Percentiles rank a stretch among this genome's conserved stretches.
phyloP scores from a whole-genome alignment of 2,113 vertebrate species.

The Prionailurus bengalensis region DNA sequence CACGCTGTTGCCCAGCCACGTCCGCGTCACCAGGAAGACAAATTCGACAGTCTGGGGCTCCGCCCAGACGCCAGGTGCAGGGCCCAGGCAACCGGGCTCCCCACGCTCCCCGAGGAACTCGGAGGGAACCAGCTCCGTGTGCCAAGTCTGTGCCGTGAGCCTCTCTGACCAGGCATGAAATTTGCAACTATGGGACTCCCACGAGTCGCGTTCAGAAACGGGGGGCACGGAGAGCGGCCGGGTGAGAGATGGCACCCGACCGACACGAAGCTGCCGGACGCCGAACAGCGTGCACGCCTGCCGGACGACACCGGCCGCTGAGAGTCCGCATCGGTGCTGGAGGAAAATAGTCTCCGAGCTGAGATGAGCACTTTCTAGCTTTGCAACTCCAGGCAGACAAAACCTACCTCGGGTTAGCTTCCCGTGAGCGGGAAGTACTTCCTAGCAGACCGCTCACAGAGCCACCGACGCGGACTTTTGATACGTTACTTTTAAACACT shows the following conservation, averaged over 20 bases:
- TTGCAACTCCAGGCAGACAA: not conserved
- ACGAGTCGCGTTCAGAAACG: fast-evolving
- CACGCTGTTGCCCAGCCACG: fast-evolving
- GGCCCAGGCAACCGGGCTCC: fast-evolving
- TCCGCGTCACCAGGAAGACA: fast-evolving
- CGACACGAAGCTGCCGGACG: fast-evolving
- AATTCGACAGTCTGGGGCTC: too few species aligned
- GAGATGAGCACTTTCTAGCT: fast-evolving
- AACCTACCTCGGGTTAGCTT: fast-evolving
- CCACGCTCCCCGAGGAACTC: fast-evolving
- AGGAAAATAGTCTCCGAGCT: too few species aligned
- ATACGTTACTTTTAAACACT: too few species aligned
- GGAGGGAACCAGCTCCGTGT: fast-evolving
- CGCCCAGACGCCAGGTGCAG: too few species aligned
- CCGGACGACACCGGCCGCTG: not conserved
- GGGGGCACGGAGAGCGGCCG: fast-evolving
- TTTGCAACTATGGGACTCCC: fast-evolving
- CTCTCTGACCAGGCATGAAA: fast-evolving
- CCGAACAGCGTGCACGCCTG: fast-evolving
- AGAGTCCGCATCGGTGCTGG: fast-evolving
- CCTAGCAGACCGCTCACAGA: fast-evolving
- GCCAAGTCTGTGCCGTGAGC: fast-evolving
- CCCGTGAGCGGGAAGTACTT: fast-evolving
- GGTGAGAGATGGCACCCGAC: too few species aligned
- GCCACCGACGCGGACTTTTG: fast-evolving